Base-by-base conservation (phyloP, 1,140 invertebrate species). In the Drosophila orosa region DNA sequence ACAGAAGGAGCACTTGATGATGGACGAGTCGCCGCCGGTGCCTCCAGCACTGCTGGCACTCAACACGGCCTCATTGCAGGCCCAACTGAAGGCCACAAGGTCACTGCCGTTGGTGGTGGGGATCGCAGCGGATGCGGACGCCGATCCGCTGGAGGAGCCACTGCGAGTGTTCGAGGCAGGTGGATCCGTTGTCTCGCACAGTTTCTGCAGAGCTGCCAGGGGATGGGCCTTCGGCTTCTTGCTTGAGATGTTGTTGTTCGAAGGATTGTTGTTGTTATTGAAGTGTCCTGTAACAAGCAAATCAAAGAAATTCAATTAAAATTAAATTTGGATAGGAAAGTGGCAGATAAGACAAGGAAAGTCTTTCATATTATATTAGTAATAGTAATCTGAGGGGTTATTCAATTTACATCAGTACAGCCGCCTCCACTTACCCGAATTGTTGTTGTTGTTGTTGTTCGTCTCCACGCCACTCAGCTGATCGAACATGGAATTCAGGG, bases 1-100 rank as follows among this genome's bases (percentile, higher is more conserved):
- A 93, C 98, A 99, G 80, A 98, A 97, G 19, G 98, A 97, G 93
- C 98, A 99, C 92, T 98, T 98, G 95, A 98, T 97, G 40, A 97
- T 96, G 13, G 97, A 96, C 79, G 69, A 27, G 13, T 77, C 82
- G 5, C 37, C 74, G 19, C 45, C 59, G 22, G 60, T 17, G 25
- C 17, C 39, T 0, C 25, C 60, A 7, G 37, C 61, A 15, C 73
- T 66, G 47, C 68, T 77, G 3, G 95, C 94, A 1, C 96, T 97
- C 63, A 97, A 95, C 4, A 97, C 96, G 0, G 97, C 97, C 90
- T 98, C 97, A 90, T 97, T 98, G 92, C 97, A 98, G 12, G 97
- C 97, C 97, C 97, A 98, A 90, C 97, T 98, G 91, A 98, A 98
- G 2, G 97, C 97, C 15, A 98, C 92, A 67, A 98, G 97, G 78